These are phyloP conservation scores for Speoplatyrhinus poulsoni DNA, from an alignment of 2,113 vertebrate species.

Conservation along the genomic window DNA sequence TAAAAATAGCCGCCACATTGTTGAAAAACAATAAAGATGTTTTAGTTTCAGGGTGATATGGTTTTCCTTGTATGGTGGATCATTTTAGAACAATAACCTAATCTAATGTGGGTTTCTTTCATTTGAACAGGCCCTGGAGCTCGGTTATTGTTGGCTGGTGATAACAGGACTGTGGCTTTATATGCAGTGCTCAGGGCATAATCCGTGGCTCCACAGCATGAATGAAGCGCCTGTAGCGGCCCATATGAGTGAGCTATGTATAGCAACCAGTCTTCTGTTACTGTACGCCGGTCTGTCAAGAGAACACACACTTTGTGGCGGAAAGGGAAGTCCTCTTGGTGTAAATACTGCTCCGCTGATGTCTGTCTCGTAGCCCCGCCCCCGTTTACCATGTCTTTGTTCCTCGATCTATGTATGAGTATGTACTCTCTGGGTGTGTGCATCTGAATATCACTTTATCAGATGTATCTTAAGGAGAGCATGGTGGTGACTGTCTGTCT, in stretches of 20 bases:
- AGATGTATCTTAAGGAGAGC: background rate
- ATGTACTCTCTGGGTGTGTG: background rate
- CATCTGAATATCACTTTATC: background rate
- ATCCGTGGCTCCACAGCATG: conserved; percentile 3
- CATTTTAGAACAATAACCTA: conserved; percentile 1
- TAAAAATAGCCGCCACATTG: background rate
- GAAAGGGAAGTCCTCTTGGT: no score
- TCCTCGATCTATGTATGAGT: no score
- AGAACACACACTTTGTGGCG: background rate
- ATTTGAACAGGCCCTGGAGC: background rate
- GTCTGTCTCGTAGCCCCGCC: no score
- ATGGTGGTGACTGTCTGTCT: background rate
- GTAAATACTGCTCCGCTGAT: no score
- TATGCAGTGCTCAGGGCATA: background rate
- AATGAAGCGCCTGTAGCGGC: background rate
- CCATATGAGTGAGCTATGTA: background rate
- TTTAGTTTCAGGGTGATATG: background rate
- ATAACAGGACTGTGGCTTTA: background rate
- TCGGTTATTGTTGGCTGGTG: background rate
- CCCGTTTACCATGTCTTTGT: no score
- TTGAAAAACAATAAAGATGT: background rate
- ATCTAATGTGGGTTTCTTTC: background rate
- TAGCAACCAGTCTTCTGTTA: background rate
- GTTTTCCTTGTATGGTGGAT: background rate
- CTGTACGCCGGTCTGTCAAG: background rate